phyloP scores from a whole-genome alignment of 2,888 invertebrate genomes.

The Ochropacha duplaris region DNA sequence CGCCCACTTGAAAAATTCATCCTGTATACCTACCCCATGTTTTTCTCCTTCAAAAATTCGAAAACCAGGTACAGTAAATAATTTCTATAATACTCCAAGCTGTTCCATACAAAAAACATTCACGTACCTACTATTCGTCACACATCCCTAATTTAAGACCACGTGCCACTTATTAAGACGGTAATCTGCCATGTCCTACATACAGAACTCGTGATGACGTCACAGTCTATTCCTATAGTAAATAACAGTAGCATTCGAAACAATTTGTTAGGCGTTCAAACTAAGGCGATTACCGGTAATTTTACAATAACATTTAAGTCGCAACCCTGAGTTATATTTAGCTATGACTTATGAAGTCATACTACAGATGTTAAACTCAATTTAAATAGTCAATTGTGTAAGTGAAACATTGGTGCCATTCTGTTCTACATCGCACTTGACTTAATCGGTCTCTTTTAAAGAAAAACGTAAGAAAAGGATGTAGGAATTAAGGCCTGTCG shows the following conservation, averaged over 20 bases:
- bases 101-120: too few species aligned
- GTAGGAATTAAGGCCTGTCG: too few species aligned
- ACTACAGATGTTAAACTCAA: conserved; percentile 12
- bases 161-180: not conserved
- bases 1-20: too few species aligned
- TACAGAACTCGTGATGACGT: not conserved
- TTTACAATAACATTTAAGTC: conserved; percentile 1
- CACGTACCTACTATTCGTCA: not conserved
- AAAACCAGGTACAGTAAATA: too few species aligned
- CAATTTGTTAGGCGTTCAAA: not conserved
- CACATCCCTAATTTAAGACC: not conserved
- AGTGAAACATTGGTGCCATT: not conserved
- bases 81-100: too few species aligned
- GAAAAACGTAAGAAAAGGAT: too few species aligned
- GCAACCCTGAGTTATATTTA: conserved; percentile 14
- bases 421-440: too few species aligned
- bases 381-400: conserved; percentile 8
- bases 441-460: too few species aligned
- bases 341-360: conserved; percentile 22
- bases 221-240: not conserved
- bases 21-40: too few species aligned
- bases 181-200: not conserved
- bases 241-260: not conserved
- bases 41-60: too few species aligned
- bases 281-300: not conserved